Conservation (phyloP, 92 coral and sea anemone genomes). For the Phenganax marumi region DNA sequence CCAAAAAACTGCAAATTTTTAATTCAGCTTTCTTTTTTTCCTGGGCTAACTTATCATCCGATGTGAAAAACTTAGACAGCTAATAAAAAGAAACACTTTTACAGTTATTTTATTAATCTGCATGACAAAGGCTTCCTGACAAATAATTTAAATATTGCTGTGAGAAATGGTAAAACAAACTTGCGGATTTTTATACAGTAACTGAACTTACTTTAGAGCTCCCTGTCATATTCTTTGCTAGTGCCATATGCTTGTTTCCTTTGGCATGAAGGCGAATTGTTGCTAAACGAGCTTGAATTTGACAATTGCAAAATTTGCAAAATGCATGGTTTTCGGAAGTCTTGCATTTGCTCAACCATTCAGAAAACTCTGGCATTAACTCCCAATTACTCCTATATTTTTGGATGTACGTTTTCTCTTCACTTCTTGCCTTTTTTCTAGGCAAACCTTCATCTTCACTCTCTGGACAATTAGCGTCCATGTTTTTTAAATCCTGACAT, state of each 20-base stretch:
- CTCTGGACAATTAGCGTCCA: background rate
- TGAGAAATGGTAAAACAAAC: background rate
- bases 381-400: constrained; percentile 10
- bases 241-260: too few relatives aligned
- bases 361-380: constrained; percentile 2
- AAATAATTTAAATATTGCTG: too few relatives aligned
- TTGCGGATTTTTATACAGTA: background rate
- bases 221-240: constrained; percentile 20
- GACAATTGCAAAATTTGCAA: background rate
- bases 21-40: constrained; percentile 16
- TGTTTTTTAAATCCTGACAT: too few relatives aligned
- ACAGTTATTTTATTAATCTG: too few relatives aligned
- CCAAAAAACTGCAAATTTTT: constrained; percentile 22
- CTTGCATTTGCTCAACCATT: constrained; percentile 10
- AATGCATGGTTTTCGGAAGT: constrained; percentile 14
- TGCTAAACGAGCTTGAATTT: background rate
- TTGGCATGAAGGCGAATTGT: constrained; percentile 23
- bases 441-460: constrained; percentile 6
- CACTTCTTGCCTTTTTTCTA: background rate
- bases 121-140: too few relatives aligned
- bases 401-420: constrained; percentile 13
- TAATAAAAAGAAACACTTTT: constrained; percentile 6
- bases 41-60: background rate
- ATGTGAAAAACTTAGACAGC: constrained; percentile 25
- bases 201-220: constrained; percentile 25